These are phyloP conservation scores for Paratrypauchen microcephalus DNA, from an alignment of 2,797 vertebrate species.

Conservation along the genomic window DNA sequence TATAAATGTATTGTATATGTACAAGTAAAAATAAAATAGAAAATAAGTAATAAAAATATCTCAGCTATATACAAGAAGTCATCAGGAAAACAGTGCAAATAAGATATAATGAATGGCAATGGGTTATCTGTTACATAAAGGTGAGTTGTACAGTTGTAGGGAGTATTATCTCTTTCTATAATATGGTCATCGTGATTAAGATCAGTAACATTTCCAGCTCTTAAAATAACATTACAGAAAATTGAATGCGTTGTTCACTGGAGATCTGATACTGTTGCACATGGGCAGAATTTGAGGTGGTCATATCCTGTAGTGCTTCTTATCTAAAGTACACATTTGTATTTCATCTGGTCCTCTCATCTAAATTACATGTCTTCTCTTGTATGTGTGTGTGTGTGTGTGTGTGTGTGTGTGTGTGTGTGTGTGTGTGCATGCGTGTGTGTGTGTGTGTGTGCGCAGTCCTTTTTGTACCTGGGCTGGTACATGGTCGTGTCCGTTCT, in stretches of 20 bases:
- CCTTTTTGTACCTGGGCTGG: conserved; percentile 78
- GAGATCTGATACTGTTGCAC: conserved; percentile 19
- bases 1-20: too few species aligned
- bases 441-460: conserved; percentile 51
- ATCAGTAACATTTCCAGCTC: conserved; percentile 18
- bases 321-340: conserved; percentile 62
- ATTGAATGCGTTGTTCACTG: conserved; percentile 11
- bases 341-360: conserved; percentile 37
- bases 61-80: too few species aligned
- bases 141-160: too few species aligned
- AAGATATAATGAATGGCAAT: too few species aligned
- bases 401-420: neutral
- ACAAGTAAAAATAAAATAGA: too few species aligned
- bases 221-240: conserved; percentile 12
- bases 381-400: conserved; percentile 9
- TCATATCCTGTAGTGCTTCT: conserved; percentile 67
- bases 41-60: too few species aligned
- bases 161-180: neutral
- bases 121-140: too few species aligned
- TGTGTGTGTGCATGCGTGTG: conserved; percentile 7
- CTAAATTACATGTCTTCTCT: conserved; percentile 36
- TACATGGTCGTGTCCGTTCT: conserved; percentile 76
- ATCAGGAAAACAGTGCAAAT: too few species aligned
- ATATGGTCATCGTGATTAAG: conserved; percentile 10
- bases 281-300: conserved; percentile 22